These are phyloP conservation scores for Augochlora pura DNA, from an alignment of 1,140 invertebrate species.

Conservation along the genomic window DNA sequence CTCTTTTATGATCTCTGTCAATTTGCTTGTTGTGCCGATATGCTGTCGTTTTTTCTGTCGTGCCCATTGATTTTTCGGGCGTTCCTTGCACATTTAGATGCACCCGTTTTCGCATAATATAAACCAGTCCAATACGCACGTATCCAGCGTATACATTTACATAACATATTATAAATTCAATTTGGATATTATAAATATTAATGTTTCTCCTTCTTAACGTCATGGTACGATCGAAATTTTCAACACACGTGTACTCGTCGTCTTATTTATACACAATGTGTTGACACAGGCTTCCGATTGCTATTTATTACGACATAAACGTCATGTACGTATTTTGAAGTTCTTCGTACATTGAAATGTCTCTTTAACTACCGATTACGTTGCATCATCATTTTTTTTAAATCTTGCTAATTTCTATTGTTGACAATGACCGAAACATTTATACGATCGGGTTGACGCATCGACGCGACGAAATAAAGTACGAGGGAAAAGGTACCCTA, in stretches of 20 bases:
- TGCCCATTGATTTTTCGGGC: conserved; percentile 47
- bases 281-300: background rate
- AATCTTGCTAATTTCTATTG: background rate
- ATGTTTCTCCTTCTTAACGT: background rate
- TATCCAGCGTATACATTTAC: background rate
- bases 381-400: background rate
- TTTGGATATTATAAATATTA: too few species aligned
- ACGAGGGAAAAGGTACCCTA: background rate
- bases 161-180: too few species aligned
- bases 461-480: background rate
- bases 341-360: background rate
- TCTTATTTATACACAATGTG: background rate
- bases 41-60: background rate
- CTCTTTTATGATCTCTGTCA: too few species aligned
- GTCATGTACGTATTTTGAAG: background rate
- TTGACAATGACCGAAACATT: background rate
- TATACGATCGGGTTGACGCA: background rate
- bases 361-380: background rate
- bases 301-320: background rate
- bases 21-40: background rate
- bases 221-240: background rate
- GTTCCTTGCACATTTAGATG: conserved; percentile 27
- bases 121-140: background rate
- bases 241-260: background rate
- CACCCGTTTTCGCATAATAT: background rate